phyloP scores from a whole-genome alignment of 2,888 invertebrate genomes.

The Aelia acuminata region DNA sequence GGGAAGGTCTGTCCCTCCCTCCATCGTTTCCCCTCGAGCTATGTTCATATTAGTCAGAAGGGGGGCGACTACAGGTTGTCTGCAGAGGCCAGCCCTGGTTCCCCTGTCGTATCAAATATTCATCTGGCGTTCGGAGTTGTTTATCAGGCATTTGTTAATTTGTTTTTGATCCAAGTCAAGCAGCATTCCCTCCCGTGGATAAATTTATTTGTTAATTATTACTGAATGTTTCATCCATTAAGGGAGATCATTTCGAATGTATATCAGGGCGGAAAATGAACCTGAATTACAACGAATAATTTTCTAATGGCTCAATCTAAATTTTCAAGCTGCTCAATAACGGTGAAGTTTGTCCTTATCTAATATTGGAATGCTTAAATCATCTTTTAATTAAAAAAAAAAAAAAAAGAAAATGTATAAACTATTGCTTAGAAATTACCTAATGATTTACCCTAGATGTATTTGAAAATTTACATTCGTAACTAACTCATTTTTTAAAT shows the following conservation, averaged over 20 bases:
- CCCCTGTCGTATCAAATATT: background rate
- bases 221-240: background rate
- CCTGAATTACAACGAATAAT: background rate
- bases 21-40: background rate
- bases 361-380: too few relatives aligned
- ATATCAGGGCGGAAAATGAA: background rate
- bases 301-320: background rate
- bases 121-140: background rate
- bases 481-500: too few relatives aligned
- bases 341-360: too few relatives aligned
- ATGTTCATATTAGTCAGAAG: background rate
- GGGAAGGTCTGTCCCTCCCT: background rate
- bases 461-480: too few relatives aligned
- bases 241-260: background rate
- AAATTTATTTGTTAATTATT: background rate
- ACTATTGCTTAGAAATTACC: too few relatives aligned
- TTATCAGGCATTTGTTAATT: background rate
- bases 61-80: background rate
- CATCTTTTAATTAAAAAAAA: too few relatives aligned
- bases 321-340: too few relatives aligned
- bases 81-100: background rate
- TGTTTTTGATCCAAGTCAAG: background rate
- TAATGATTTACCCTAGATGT: too few relatives aligned
- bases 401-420: too few relatives aligned
- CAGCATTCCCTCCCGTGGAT: background rate